phyloP scores from a whole-genome alignment of 2,797 vertebrate genomes.

The Emydoidea blandingii region DNA sequence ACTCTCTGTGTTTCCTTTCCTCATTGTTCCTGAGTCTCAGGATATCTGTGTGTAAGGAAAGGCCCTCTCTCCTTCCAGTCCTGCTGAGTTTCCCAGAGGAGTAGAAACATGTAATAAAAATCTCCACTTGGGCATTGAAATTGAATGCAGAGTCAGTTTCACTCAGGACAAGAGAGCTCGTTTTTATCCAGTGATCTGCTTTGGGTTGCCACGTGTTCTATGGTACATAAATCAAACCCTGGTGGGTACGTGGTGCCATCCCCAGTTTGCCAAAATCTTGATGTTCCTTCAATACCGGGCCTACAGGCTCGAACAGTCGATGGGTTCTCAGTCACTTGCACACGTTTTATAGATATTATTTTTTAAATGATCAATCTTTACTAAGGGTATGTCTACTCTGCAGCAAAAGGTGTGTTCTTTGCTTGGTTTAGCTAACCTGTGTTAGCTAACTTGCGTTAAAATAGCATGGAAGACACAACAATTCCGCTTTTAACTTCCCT shows the following conservation, averaged over 20 bases:
- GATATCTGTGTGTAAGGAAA: slow-evolving; percentile 27
- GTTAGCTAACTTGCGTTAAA: background rate
- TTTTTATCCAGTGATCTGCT: background rate
- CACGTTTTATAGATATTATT: background rate
- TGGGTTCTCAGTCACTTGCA: background rate
- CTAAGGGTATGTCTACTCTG: too few relatives aligned
- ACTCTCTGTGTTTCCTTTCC: accelerated
- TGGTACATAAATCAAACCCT: background rate
- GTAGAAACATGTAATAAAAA: slow-evolving; percentile 44
- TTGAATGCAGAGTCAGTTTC: background rate
- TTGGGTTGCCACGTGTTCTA: slow-evolving; percentile 37
- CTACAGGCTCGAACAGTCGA: background rate
- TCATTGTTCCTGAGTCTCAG: background rate
- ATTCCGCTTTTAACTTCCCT: background rate
- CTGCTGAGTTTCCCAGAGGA: slow-evolving; percentile 49
- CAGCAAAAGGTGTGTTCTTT: too few relatives aligned
- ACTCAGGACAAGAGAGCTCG: slow-evolving; percentile 31
- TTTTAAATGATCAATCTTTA: background rate
- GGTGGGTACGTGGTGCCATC: background rate
- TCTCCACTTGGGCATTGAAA: slow-evolving; percentile 36
- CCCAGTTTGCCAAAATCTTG: slow-evolving; percentile 12
- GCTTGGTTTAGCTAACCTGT: too few relatives aligned
- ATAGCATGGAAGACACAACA: background rate
- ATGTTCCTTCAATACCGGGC: background rate
- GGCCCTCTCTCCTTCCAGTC: slow-evolving; percentile 42